Conservation (phyloP, 2,888 invertebrate species). For the Phaonia tiefii region DNA sequence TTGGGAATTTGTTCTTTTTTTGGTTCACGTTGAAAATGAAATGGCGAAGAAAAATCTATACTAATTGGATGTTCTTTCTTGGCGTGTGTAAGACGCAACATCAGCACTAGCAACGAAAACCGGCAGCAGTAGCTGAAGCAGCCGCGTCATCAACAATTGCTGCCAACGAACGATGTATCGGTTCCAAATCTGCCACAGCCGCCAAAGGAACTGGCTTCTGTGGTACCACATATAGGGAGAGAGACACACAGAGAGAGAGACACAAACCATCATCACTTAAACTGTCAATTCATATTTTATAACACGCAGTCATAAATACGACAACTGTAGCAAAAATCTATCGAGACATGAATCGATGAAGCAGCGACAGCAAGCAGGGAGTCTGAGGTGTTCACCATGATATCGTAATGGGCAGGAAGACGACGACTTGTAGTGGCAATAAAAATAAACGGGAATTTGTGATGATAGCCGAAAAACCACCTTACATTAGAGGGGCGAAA, state of each 20-base stretch:
- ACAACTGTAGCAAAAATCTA: conserved; percentile 54
- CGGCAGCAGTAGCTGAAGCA: conserved; percentile 44
- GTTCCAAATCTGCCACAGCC: background rate
- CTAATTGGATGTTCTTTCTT: conserved; percentile 76
- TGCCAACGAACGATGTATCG: background rate
- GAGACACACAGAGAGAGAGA: background rate
- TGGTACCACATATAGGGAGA: background rate
- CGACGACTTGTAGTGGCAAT: conserved; percentile 30
- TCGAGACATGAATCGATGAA: background rate
- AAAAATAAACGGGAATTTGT: conserved; percentile 55
- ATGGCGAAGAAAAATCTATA: conserved; percentile 56
- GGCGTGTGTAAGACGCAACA: conserved; percentile 48
- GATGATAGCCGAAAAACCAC: conserved; percentile 46
- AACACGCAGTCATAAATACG: conserved; percentile 78
- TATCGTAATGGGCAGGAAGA: background rate
- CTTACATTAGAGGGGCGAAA: conserved; percentile 47
- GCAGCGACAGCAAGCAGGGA: background rate
- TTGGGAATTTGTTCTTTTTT: conserved; percentile 2
- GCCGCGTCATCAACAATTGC: conserved; percentile 40
- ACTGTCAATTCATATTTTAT: conserved; percentile 79
- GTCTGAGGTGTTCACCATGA: conserved; percentile 5
- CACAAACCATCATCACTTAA: conserved; percentile 70
- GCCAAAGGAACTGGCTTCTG: background rate
- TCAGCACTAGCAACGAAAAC: conserved; percentile 50
- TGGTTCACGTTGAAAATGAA: conserved; percentile 34